Evolutionary conservation across 2,888 invertebrate genomes (phyloP), one percentile per base, ranked within the genome.

Genomic region (Drosophila falleni): DNA sequence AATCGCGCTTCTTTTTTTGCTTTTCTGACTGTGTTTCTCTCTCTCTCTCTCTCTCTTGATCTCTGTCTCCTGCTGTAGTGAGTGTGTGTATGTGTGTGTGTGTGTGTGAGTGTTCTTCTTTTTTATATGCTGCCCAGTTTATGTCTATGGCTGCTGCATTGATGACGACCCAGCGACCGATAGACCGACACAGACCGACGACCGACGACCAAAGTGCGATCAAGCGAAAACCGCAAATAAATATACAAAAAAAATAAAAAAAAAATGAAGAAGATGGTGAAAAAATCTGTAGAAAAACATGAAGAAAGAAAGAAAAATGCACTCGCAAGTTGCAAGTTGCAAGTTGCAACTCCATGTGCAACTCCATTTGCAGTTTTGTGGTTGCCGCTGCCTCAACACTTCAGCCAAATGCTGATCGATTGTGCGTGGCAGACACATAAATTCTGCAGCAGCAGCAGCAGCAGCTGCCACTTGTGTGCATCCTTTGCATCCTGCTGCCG

Each of bases 161-260:
- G 84, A 88, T 88, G 84, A 86, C 84, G 86, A 86, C 86, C 89
- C 86, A 86, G 86, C 89, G 86, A 86, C 89, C 86, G 87, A 84
- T 78, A 87, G 84, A 84, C 72, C 82, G 79, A 82, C 67, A 55
- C 41, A 16, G 56, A 74, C 60, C 71, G 66, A 41, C 41, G 56
- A 74, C 60, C 71, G 66, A 41, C 63, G 51, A 71, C 72, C 80
- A 75, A 80, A 77, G 88, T 76, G 80, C 78, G 80, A 80, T 76
- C 78, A 78, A 76, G 82, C 88, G 80, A 87, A 83, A 84, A 82
- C 81, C 81, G 81, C 81, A 83, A 71, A 71, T 69, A 71, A 53
- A 74, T 74, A 51, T 55, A 61, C 42, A 41, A 60, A 35, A 46
- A 58, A 62, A 60, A 69, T 63, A 49, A 58, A 62, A 60, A 71